A percentile compares a stretch with the other conserved stretches of the same genome.
Conservation (phyloP, 2,797 vertebrate genomes). For the Cyclura pinguis region DNA sequence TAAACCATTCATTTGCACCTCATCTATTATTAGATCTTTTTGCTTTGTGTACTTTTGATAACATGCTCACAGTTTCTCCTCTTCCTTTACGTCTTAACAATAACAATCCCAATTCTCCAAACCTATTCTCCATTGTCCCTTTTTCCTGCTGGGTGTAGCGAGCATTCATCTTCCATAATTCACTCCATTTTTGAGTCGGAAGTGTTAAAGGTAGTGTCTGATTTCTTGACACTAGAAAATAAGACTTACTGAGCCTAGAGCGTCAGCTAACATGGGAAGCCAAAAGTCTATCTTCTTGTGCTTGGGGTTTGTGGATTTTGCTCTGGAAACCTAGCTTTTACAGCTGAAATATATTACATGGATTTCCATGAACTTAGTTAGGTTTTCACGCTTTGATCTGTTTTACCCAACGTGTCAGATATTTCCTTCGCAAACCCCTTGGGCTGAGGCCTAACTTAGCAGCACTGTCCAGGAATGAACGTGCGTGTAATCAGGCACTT, state of each 20-base stretch:
- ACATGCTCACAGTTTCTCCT: background rate
- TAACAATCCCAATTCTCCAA: background rate
- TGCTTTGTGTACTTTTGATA: background rate
- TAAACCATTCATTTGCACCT: slow-evolving; percentile 15
- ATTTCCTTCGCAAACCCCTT: background rate
- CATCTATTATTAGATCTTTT: slow-evolving; percentile 18
- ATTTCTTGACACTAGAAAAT: background rate
- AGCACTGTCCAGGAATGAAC: too few species aligned
- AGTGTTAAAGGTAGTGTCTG: background rate
- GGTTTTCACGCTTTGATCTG: background rate
- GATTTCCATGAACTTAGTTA: too few species aligned
- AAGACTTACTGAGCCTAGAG: background rate
- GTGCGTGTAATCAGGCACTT: background rate
- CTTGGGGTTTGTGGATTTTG: background rate
- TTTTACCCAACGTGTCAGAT: background rate
- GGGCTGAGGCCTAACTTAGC: background rate
- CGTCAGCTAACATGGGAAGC: background rate
- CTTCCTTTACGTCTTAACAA: background rate
- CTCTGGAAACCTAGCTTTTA: background rate
- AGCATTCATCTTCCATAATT: slow-evolving; percentile 9
- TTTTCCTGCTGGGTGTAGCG: background rate
- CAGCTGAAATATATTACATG: background rate
- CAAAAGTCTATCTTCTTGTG: background rate
- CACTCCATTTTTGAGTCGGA: background rate
- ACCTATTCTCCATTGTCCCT: background rate